Conservation (phyloP, 1,140 invertebrate genomes). For the Ptiloglossa arizonensis region DNA sequence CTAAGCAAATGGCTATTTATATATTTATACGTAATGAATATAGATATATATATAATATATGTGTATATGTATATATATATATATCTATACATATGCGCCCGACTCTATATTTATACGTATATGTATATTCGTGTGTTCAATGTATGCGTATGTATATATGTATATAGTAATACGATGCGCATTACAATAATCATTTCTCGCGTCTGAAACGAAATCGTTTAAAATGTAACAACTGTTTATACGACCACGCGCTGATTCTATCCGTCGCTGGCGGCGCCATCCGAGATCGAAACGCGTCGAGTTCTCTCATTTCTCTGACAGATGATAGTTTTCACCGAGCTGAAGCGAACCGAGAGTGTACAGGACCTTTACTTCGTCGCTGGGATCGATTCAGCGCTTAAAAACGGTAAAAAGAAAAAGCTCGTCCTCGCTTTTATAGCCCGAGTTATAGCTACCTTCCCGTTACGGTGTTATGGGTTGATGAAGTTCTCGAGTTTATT, state of each 20-base stretch:
- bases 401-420: background rate
- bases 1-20: slow-evolving; percentile 59
- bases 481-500: background rate
- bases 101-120: slow-evolving; percentile 47
- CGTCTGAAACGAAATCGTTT: slow-evolving; percentile 46
- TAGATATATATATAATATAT: slow-evolving; percentile 25
- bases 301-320: background rate
- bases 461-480: background rate
- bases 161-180: slow-evolving; percentile 35
- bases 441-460: background rate
- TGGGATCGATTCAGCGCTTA: background rate
- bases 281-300: background rate
- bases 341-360: background rate
- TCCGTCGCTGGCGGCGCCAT: slow-evolving; percentile 24
- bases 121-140: slow-evolving; percentile 62
- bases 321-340: background rate
- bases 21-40: slow-evolving; percentile 58
- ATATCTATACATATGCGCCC: slow-evolving; percentile 45
- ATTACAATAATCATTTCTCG: slow-evolving; percentile 43
- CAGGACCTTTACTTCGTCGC: background rate
- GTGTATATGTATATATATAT: slow-evolving; percentile 41
- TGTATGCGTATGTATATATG: slow-evolving; percentile 60
- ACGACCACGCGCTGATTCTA: slow-evolving; percentile 36
- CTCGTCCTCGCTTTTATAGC: background rate
- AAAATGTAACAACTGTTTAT: slow-evolving; percentile 41